Conservation (phyloP, 2,113 vertebrate species). For the Nibea coibor region DNA sequence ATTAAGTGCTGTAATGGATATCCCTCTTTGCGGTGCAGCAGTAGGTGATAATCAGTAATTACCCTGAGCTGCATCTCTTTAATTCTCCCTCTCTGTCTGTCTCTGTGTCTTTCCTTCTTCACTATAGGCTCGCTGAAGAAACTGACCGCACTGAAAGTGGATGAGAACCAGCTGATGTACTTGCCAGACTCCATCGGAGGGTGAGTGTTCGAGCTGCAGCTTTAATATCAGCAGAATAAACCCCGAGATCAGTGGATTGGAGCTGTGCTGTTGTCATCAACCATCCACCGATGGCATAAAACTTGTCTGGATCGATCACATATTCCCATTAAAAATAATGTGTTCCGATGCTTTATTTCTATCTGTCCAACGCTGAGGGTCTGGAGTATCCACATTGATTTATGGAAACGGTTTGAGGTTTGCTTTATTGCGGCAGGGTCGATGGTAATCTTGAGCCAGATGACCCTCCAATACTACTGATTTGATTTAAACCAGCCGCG, state of each 20-base stretch:
- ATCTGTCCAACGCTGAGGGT: conserved; percentile 8
- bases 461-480: conserved; percentile 8
- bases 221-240: conserved; percentile 37
- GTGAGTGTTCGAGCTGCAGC: conserved; percentile 79
- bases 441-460: conserved; percentile 18
- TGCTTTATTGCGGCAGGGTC: not conserved
- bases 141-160: conserved; percentile 94
- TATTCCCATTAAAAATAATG: conserved; percentile 35
- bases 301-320: conserved; percentile 43
- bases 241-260: conserved; percentile 46
- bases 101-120: not conserved
- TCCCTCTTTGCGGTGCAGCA: conserved; percentile 35
- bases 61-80: conserved; percentile 16
- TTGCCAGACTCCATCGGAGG: conserved; percentile 96
- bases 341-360: not conserved
- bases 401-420: not conserved
- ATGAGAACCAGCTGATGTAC: conserved; percentile 97
- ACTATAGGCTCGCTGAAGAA: conserved; percentile 92
- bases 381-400: conserved; percentile 9
- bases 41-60: conserved; percentile 55
- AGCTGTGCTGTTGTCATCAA: conserved; percentile 17
- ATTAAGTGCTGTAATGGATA: conserved; percentile 47
- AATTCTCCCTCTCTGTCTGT: not conserved
- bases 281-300: conserved; percentile 23
- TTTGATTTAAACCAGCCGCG: conserved; percentile 11